These are phyloP conservation scores for Celastrina argiolus DNA, from an alignment of 2,888 invertebrate genomes.

Conservation along the genomic window DNA sequence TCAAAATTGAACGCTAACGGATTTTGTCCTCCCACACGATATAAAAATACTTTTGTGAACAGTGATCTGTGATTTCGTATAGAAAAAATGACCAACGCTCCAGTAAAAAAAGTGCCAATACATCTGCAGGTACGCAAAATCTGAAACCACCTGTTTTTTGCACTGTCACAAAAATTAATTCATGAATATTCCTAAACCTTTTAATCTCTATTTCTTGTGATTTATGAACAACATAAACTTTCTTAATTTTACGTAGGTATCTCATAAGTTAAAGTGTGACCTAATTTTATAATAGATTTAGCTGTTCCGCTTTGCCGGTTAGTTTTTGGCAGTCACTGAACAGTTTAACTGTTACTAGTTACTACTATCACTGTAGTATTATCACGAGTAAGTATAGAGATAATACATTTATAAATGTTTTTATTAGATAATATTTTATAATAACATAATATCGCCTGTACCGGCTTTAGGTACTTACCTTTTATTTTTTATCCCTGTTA, in stretches of 20 bases:
- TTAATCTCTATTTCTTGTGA: constrained; percentile 7
- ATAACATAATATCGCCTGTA: neutral
- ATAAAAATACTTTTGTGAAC: constrained; percentile 61
- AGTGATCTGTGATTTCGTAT: constrained; percentile 56
- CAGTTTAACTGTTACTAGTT: constrained; percentile 6
- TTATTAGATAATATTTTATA: neutral
- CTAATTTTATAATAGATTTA: constrained; percentile 44
- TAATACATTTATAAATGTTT: constrained; percentile 8
- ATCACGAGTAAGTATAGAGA: constrained; percentile 18
- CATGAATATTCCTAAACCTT: constrained; percentile 4
- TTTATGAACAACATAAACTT: neutral
- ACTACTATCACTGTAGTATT: constrained; percentile 22
- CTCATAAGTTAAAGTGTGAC: constrained; percentile 39
- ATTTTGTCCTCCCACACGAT: constrained; percentile 54
- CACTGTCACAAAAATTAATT: constrained; percentile 30
- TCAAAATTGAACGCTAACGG: constrained; percentile 36
- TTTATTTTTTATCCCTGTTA: neutral
- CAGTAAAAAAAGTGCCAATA: constrained; percentile 96
- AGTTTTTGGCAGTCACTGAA: constrained; percentile 30
- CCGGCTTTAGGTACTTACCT: neutral
- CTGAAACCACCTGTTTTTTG: constrained; percentile 57
- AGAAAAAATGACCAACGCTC: constrained; percentile 81
- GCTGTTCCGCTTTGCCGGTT: constrained; percentile 33
- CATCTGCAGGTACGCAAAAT: constrained; percentile 87
- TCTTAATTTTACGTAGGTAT: neutral